phyloP scores from a whole-genome alignment of 2,113 vertebrate species.

The Mellivora capensis region DNA sequence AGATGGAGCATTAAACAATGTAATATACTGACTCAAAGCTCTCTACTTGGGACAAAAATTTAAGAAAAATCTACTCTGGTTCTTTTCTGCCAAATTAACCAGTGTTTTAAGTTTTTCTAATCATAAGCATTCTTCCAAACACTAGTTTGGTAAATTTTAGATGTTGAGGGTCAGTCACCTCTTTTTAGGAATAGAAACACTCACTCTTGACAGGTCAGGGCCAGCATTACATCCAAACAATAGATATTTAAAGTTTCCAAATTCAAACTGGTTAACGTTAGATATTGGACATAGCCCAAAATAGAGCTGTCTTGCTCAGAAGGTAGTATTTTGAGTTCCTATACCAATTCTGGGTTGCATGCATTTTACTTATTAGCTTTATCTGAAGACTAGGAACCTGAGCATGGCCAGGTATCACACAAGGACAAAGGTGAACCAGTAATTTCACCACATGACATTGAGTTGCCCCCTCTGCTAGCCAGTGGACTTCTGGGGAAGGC shows the following conservation, averaged over 20 bases:
- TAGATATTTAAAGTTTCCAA: slow-evolving; percentile 9
- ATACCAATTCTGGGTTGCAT: slow-evolving; percentile 26
- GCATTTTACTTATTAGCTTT: not conserved
- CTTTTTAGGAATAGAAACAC: not conserved
- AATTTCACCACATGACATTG: not conserved
- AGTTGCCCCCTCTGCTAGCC: slow-evolving; percentile 10
- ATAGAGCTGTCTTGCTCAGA: slow-evolving; percentile 3
- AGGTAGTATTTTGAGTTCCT: slow-evolving; percentile 43
- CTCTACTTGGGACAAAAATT: not conserved
- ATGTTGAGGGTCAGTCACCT: slow-evolving; percentile 7
- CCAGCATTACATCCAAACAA: slow-evolving; percentile 17
- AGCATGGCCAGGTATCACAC: slow-evolving; percentile 22
- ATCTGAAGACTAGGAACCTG: not conserved
- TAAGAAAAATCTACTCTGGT: slow-evolving; percentile 14
- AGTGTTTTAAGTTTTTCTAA: slow-evolving; percentile 17
- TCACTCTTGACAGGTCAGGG: slow-evolving; percentile 5
- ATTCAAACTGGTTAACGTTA: slow-evolving; percentile 51
- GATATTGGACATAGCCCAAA: slow-evolving; percentile 16
- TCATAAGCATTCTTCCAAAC: slow-evolving; percentile 6
- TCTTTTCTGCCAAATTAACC: slow-evolving; percentile 7
- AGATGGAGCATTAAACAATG: not conserved
- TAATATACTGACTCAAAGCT: not conserved
- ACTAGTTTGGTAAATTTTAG: not conserved
- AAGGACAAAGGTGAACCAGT: not conserved
- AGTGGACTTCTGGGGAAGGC: not conserved